A percentile compares a stretch with the other conserved stretches of the same genome.
phyloP scores from a whole-genome alignment of 2,797 vertebrate species.

The Etheostoma nigrum region DNA sequence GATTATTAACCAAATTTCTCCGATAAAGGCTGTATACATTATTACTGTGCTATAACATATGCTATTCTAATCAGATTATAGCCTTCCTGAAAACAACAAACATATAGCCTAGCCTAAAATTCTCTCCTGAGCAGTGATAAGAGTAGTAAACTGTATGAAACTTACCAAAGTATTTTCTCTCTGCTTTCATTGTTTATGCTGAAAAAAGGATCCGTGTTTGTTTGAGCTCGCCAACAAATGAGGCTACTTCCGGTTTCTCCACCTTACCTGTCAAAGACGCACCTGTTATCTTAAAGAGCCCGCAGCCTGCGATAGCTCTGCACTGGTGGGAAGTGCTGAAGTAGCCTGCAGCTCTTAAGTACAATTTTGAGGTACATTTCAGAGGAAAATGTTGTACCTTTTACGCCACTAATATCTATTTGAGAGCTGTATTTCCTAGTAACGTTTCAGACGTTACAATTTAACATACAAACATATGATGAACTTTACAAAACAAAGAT shows the following conservation, averaged over 20 bases:
- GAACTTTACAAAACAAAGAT: neutral
- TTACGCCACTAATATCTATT: neutral
- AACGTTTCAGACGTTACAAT: neutral
- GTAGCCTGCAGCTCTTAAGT: too few species aligned
- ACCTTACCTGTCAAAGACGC: slow-evolving; percentile 52
- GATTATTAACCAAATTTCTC: too few species aligned
- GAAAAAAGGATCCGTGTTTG: neutral
- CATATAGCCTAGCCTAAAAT: neutral
- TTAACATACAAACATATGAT: neutral
- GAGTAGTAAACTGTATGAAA: neutral
- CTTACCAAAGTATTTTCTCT: slow-evolving; percentile 56
- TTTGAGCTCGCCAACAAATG: slow-evolving; percentile 3
- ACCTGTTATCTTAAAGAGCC: slow-evolving; percentile 79
- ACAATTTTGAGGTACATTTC: neutral
- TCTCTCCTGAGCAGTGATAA: neutral
- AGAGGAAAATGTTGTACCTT: neutral
- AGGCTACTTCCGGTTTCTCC: slow-evolving; percentile 60
- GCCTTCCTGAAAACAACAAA: neutral
- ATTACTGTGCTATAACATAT: neutral
- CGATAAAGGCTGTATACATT: neutral
- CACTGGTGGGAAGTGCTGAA: neutral
- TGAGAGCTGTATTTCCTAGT: neutral
- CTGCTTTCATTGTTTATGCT: slow-evolving; percentile 42
- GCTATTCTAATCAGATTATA: neutral
- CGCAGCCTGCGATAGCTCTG: neutral